These are phyloP conservation scores for Aix galericulata DNA, from an alignment of 2,113 vertebrate species.

Conservation along the genomic window DNA sequence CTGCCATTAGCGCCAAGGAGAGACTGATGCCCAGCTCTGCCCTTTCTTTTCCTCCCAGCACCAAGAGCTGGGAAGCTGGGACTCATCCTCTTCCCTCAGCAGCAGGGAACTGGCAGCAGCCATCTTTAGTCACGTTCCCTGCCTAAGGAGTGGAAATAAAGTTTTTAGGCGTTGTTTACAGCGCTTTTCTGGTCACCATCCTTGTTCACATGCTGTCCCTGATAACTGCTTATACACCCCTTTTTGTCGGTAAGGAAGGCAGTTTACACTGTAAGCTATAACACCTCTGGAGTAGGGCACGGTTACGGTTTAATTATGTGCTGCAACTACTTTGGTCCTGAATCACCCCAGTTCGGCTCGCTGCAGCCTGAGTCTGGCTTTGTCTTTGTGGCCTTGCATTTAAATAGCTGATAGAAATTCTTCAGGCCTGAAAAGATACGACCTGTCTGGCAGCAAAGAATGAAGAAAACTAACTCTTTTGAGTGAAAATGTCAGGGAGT, in stretches of 20 bases:
- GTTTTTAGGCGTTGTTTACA: neutral
- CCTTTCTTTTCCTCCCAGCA: constrained; percentile 44
- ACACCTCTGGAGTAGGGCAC: neutral
- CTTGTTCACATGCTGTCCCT: rapidly evolving
- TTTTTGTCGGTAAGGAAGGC: neutral
- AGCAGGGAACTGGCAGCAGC: constrained; percentile 39
- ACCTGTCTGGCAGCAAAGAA: constrained; percentile 61
- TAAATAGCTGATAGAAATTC: constrained; percentile 65
- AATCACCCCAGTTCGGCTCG: neutral
- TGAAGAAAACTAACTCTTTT: constrained; percentile 54
- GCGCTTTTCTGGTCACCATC: neutral
- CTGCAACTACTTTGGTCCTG: constrained; percentile 5
- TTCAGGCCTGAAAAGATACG: constrained; percentile 54
- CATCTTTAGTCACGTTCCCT: constrained; percentile 38
- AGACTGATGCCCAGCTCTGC: constrained; percentile 54
- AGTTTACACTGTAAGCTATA: neutral
- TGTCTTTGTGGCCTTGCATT: constrained; percentile 57
- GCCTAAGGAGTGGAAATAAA: neutral
- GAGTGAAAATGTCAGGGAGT: constrained; percentile 16
- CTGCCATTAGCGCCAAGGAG: constrained; percentile 57
- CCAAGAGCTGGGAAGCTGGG: constrained; percentile 47
- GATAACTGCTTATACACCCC: rapidly evolving
- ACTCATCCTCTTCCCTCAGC: constrained; percentile 45
- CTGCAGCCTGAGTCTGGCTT: constrained; percentile 41
- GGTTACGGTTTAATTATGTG: constrained; percentile 34